Percentiles rank a stretch among this genome's conserved stretches.
Conservation (phyloP, 2,888 invertebrate species). For the Eupelmus urozonus region DNA sequence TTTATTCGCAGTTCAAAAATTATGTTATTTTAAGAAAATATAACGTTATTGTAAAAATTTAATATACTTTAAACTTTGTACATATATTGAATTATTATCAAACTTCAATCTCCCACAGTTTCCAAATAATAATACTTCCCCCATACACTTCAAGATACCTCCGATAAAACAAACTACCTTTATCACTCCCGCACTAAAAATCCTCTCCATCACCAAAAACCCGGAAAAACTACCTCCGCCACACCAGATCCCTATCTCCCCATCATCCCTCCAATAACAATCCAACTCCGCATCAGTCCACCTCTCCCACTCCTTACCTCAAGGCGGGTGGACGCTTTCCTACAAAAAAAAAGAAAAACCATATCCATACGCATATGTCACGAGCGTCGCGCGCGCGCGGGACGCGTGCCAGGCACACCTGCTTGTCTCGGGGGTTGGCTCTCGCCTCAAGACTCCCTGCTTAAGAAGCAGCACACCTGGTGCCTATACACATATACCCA, state of each 20-base stretch:
- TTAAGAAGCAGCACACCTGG: conserved; percentile 44
- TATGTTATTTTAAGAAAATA: no score
- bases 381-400: conserved; percentile 26
- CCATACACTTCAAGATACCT: no score
- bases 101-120: no score
- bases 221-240: background rate
- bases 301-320: background rate
- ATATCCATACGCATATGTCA: background rate
- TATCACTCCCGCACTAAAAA: no score
- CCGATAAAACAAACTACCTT: no score
- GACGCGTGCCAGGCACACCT: conserved; percentile 46
- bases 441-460: conserved; percentile 19
- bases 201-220: background rate
- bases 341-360: background rate
- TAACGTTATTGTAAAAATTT: no score
- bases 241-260: background rate
- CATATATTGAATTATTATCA: no score
- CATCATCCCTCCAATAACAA: background rate
- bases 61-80: no score
- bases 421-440: conserved; percentile 13
- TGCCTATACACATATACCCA: no score
- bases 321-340: background rate
- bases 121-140: no score
- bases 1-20: no score
- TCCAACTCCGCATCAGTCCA: background rate